Base-by-base conservation (phyloP, 2,888 invertebrate genomes). In the Ganaspis brasiliensis region DNA sequence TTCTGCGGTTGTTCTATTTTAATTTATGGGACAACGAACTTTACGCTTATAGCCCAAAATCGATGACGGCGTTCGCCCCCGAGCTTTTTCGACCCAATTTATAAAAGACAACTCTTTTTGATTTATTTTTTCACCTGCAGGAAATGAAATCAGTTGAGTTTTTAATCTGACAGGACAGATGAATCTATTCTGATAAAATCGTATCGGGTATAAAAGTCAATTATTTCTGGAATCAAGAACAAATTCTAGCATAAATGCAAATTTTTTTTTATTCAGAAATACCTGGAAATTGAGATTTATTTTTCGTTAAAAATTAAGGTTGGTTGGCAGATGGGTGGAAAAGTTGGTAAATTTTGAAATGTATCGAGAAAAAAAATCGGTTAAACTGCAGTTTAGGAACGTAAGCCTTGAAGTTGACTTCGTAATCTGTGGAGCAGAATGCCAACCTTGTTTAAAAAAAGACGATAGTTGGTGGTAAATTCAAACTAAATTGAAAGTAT, bases 11-110 rank as follows among this genome's bases (percentile, higher is more conserved):
- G 16, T 52, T 52, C n/a, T 16, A 52, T 19, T 52, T 52, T 10
- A 35, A 73, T 78, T 76, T 76, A 73, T 71, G 26, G n/a, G 19
- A 37, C 55, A 24, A 55, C 71, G 16, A 24, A 55, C 52, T 72
- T 78, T 63, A 45, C 40, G 72, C 16, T 40, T 55, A 52, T 63
- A 72, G 35, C 40, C 2, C 9, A 40, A 40, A 40, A 40, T 40
- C 40, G 40, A 40, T 40, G 40, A 40, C 40, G 12, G n/a, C n/a
- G 8, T 19, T 52, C 9, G 52, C 52, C 19, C n/a, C 19, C n/a
- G 0, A 52, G 52, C 52, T 9, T 1, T 52, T 52, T 52, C 52
- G 52, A 52, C 52, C n/a, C 52, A 52, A 52, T 52, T 52, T 52
- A 52, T 52, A 52, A 52, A 52, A 16, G 19, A 16, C 8, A 52